Evolutionary conservation across 2,888 invertebrate genomes (phyloP).

Genomic region (Aricia artaxerxes): DNA sequence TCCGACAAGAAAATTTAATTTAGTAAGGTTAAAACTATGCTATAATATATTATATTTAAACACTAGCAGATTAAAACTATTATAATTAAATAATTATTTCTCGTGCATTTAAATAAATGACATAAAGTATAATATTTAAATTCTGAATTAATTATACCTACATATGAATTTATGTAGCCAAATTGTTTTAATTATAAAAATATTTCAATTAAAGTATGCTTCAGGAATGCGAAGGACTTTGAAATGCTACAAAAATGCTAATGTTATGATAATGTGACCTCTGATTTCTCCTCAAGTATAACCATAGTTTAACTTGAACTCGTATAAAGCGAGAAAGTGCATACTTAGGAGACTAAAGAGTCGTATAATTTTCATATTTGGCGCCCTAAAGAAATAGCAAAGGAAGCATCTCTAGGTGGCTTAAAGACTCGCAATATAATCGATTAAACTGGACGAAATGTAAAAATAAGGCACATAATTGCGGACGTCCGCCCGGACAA

Average conservation of each 20-base stretch:
- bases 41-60: neutral
- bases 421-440: too few species aligned
- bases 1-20: neutral
- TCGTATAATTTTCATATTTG: too few species aligned
- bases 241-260: slow-evolving; percentile 15
- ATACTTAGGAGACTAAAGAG: too few species aligned
- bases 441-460: slow-evolving; percentile 35
- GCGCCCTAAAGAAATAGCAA: too few species aligned
- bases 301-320: neutral
- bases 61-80: neutral
- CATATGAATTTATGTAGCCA: slow-evolving; percentile 1
- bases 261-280: slow-evolving; percentile 25
- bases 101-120: neutral
- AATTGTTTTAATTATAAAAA: slow-evolving; percentile 9
- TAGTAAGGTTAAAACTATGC: neutral
- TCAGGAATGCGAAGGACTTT: slow-evolving; percentile 18
- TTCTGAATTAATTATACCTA: neutral
- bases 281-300: neutral
- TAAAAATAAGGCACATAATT: slow-evolving; percentile 60
- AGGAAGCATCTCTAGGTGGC: too few species aligned
- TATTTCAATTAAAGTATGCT: slow-evolving; percentile 18
- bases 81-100: neutral
- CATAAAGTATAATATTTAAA: neutral
- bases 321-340: neutral
- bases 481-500: slow-evolving; percentile 69